Evolutionary conservation across 2,888 invertebrate species (phyloP).

Genomic region (Siphonodentalium dalli): DNA sequence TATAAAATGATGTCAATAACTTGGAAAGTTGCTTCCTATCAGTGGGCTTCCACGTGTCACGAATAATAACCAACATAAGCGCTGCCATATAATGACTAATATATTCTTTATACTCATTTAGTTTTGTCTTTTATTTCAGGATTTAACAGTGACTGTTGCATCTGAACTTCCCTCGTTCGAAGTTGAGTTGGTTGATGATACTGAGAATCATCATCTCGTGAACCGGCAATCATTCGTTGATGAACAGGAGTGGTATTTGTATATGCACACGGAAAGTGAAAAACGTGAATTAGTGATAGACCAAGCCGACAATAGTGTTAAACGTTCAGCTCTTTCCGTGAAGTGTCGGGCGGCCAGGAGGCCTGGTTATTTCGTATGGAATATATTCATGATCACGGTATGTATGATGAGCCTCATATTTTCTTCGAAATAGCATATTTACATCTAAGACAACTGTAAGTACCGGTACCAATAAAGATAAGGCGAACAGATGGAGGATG

Average conservation of each 20-base stretch:
- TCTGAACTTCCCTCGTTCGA: conserved; percentile 53
- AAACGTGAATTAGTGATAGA: conserved; percentile 59
- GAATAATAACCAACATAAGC: no score
- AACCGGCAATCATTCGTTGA: conserved; percentile 61
- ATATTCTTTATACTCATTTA: no score
- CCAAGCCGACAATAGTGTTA: conserved; percentile 57
- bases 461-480: no score
- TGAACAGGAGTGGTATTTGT: conserved; percentile 62
- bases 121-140: no score
- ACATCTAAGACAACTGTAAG: no score
- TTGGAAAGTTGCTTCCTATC: no score
- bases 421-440: no score
- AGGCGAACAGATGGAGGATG: no score
- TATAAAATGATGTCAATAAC: no score
- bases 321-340: conserved; percentile 59
- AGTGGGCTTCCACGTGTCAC: no score
- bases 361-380: conserved; percentile 64
- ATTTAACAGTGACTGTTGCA: conserved; percentile 58
- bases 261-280: conserved; percentile 58
- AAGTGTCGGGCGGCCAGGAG: conserved; percentile 61
- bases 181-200: conserved; percentile 54
- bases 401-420: conserved; percentile 18
- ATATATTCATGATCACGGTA: conserved; percentile 64
- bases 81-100: no score
- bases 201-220: conserved; percentile 55